Conservation (phyloP, 2,797 vertebrate genomes). For the Morus bassanus region DNA sequence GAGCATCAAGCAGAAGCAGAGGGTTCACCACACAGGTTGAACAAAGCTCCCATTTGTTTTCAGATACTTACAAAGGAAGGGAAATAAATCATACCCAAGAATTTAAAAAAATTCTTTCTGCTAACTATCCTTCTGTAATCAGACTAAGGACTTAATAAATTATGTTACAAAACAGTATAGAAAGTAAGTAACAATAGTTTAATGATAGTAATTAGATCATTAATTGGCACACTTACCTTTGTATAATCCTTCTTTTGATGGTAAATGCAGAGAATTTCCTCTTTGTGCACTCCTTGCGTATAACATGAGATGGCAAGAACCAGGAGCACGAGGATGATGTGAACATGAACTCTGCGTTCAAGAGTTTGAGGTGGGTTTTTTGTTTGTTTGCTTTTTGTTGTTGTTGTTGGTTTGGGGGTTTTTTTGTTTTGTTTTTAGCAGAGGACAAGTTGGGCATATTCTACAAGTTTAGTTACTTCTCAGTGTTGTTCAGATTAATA, state of each 20-base stretch:
- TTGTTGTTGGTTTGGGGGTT: background rate
- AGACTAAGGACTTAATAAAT: background rate
- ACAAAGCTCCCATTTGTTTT: background rate
- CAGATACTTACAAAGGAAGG: background rate
- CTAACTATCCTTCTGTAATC: background rate
- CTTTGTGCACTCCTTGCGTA: background rate
- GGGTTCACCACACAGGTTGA: background rate
- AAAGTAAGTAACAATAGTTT: background rate
- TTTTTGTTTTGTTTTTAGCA: background rate
- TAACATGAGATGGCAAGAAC: background rate
- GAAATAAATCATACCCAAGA: background rate
- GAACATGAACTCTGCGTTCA: background rate
- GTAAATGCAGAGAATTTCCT: background rate
- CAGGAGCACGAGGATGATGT: background rate
- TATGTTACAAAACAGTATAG: too few relatives aligned
- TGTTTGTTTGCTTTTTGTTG: background rate
- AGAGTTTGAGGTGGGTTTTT: background rate
- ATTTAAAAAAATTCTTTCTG: background rate
- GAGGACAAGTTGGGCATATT: background rate
- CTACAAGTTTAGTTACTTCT: background rate
- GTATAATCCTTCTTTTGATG: background rate
- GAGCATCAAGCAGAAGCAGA: fast-evolving
- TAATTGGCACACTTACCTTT: background rate
- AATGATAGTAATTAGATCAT: background rate
- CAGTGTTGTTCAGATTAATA: background rate